A percentile compares a stretch with the other conserved stretches of the same genome.
These are phyloP conservation scores for Myrmecophaga tridactyla DNA, from an alignment of 2,113 vertebrate species.

Conservation along the genomic window DNA sequence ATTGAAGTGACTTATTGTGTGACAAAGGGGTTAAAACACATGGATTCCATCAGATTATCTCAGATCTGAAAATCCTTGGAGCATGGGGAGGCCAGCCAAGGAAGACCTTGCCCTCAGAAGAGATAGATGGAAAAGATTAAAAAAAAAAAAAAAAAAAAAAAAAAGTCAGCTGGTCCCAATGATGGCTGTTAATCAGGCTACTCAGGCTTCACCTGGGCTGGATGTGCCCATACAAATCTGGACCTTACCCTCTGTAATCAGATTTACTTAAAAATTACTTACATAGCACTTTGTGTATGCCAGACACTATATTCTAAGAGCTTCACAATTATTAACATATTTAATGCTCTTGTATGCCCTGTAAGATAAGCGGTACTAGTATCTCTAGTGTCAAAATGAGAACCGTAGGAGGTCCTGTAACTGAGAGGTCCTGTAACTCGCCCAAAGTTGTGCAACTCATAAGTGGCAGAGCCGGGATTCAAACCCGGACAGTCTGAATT, in stretches of 20 bases:
- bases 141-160: not conserved
- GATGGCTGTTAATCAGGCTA: not conserved
- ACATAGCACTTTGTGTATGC: not conserved
- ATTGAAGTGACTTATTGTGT: not conserved
- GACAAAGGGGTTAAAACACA: slow-evolving; percentile 21
- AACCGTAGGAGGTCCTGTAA: not conserved
- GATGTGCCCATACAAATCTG: not conserved
- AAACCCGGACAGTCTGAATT: not conserved
- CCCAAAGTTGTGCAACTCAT: not conserved
- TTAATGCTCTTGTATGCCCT: not conserved
- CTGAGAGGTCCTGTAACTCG: not conserved
- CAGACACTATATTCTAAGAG: not conserved
- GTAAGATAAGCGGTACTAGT: not conserved
- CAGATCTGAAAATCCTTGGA: not conserved
- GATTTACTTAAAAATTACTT: not conserved
- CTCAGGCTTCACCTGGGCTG: not conserved
- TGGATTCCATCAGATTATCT: slow-evolving; percentile 34
- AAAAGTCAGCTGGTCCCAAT: not conserved
- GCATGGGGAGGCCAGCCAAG: not conserved
- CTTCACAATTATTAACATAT: not conserved
- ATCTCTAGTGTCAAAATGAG: not conserved
- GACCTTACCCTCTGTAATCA: not conserved
- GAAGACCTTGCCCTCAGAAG: not conserved
- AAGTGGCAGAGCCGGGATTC: not conserved
- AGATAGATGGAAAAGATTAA: not conserved